phyloP scores from a whole-genome alignment of 1,140 invertebrate genomes.

The Schlechtendalia chinensis region DNA sequence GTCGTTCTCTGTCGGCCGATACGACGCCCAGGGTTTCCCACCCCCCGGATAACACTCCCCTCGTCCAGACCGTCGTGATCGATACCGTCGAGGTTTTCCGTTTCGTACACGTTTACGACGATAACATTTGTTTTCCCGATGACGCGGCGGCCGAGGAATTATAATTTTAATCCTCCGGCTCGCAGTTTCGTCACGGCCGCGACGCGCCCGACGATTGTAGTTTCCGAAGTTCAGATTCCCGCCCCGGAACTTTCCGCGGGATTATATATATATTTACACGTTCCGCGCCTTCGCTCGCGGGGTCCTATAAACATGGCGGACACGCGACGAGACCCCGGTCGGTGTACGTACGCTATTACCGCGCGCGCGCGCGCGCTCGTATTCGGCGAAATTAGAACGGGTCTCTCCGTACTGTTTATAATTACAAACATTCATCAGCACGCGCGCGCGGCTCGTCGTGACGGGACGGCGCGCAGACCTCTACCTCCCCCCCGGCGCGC shows the following conservation, averaged over 20 bases:
- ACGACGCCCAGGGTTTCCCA: too few relatives aligned
- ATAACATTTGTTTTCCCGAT: too few relatives aligned
- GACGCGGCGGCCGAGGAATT: background rate
- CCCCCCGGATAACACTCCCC: too few relatives aligned
- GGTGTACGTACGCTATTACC: background rate
- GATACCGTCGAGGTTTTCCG: too few relatives aligned
- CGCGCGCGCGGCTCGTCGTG: background rate
- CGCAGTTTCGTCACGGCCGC: slow-evolving; percentile 12
- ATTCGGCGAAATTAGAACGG: slow-evolving; percentile 40
- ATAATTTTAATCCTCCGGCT: slow-evolving; percentile 12
- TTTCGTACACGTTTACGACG: too few relatives aligned
- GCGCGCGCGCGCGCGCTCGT: background rate
- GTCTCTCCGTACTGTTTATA: slow-evolving; percentile 37
- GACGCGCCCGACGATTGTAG: slow-evolving; percentile 31
- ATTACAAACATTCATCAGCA: slow-evolving; percentile 42
- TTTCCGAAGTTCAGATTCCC: slow-evolving; percentile 28
- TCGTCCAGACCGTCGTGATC: too few relatives aligned
- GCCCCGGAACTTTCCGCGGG: slow-evolving; percentile 18
- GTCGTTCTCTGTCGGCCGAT: too few relatives aligned
- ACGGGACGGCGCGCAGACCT: background rate
- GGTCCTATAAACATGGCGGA: background rate
- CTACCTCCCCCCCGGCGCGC: too few relatives aligned
- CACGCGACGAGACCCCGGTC: background rate
- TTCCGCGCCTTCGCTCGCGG: too few relatives aligned
- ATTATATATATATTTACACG: background rate